Percentiles rank a stretch among this genome's conserved stretches.
These are phyloP conservation scores for Drosophila kanapiae DNA, from an alignment of 1,140 invertebrate genomes.

Conservation along the genomic window DNA sequence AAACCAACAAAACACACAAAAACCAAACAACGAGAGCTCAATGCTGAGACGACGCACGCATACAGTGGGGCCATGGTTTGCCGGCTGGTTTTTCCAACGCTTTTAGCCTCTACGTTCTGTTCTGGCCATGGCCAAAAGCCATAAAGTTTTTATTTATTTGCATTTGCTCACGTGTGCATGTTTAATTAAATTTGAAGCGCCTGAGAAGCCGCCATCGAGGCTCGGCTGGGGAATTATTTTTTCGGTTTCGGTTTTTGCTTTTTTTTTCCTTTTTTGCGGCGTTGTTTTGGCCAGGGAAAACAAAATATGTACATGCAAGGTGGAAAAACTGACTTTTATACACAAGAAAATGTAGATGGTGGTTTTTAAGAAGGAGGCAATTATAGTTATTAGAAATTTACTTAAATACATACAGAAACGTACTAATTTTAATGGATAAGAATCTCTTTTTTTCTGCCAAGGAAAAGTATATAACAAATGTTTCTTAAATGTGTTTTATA, in stretches of 20 bases:
- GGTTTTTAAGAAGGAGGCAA: neutral
- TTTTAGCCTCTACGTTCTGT: slow-evolving; percentile 15
- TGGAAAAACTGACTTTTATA: slow-evolving; percentile 14
- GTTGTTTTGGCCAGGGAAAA: slow-evolving; percentile 40
- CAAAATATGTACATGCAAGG: slow-evolving; percentile 57
- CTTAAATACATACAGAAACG: neutral
- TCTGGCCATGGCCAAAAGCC: slow-evolving; percentile 63
- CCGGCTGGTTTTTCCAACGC: slow-evolving; percentile 22
- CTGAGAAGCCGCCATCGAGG: slow-evolving; percentile 72
- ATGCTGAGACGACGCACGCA: slow-evolving; percentile 69
- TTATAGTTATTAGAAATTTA: neutral
- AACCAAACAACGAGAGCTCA: slow-evolving; percentile 19
- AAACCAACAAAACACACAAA: slow-evolving; percentile 35
- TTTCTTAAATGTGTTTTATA: neutral
- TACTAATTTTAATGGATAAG: too few relatives aligned
- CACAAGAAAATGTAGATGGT: neutral
- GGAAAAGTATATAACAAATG: neutral
- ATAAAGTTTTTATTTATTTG: slow-evolving; percentile 84
- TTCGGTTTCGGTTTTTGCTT: slow-evolving; percentile 24
- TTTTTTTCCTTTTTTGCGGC: slow-evolving; percentile 3
- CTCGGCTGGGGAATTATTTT: slow-evolving; percentile 63
- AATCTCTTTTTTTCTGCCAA: neutral
- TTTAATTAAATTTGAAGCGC: slow-evolving; percentile 84
- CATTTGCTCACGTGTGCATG: slow-evolving; percentile 83
- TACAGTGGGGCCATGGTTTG: slow-evolving; percentile 14